phyloP scores from a whole-genome alignment of 2,113 vertebrate species.

The Eubucco bourcierii region DNA sequence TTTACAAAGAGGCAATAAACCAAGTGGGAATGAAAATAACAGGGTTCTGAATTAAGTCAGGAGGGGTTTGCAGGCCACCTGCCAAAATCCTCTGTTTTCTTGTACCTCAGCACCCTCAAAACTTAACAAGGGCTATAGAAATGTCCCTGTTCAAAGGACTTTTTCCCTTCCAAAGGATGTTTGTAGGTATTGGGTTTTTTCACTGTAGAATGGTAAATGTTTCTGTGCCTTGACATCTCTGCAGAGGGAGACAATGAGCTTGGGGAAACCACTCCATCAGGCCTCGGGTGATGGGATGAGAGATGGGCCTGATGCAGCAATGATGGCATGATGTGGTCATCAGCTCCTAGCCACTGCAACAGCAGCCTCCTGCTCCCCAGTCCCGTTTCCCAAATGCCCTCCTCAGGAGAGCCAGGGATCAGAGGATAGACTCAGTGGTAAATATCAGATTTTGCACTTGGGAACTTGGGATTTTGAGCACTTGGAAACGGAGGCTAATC shows the following conservation, averaged over 20 bases:
- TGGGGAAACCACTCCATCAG: background rate
- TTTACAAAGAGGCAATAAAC: background rate
- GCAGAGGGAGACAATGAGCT: background rate
- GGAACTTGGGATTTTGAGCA: background rate
- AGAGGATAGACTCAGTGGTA: background rate
- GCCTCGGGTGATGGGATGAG: background rate
- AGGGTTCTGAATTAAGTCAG: background rate
- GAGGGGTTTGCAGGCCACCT: background rate
- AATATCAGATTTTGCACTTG: background rate
- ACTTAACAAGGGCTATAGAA: rapidly evolving
- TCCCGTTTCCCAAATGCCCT: background rate
- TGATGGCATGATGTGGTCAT: background rate
- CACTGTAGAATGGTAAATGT: background rate
- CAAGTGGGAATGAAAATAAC: background rate
- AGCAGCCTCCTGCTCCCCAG: background rate
- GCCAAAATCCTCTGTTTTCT: background rate
- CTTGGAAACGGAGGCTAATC: background rate
- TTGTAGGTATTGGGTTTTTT: background rate
- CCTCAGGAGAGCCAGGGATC: background rate
- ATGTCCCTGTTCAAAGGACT: rapidly evolving
- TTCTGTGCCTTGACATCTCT: background rate
- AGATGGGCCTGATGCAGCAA: background rate
- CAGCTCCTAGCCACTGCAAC: background rate
- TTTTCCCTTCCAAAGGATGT: background rate
- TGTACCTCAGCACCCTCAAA: constrained; percentile 35